phyloP scores from a whole-genome alignment of 1,140 invertebrate species.

The Muscidifurax raptorellus region DNA sequence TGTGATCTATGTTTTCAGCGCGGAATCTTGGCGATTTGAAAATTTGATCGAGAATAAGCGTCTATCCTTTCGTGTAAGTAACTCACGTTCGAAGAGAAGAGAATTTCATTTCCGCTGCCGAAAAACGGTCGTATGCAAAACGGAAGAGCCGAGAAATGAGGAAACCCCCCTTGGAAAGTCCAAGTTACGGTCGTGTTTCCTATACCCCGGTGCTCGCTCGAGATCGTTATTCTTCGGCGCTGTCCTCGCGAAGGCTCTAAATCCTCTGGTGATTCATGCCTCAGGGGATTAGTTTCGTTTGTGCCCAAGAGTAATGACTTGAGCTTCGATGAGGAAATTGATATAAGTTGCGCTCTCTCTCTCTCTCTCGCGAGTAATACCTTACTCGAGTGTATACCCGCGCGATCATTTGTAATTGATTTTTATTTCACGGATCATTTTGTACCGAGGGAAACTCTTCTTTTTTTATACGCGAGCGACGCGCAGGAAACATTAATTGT shows the following conservation, averaged over 20 bases:
- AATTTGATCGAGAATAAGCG: not conserved
- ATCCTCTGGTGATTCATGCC: slow-evolving; percentile 25
- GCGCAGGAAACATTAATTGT: not conserved
- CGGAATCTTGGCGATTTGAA: not conserved
- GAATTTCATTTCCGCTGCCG: not conserved
- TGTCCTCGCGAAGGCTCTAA: slow-evolving; percentile 22
- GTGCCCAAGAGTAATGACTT: slow-evolving; percentile 39
- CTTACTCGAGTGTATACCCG: too few relatives aligned
- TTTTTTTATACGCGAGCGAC: not conserved
- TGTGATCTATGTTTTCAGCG: not conserved
- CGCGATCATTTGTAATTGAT: slow-evolving; percentile 19
- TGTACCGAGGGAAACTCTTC: not conserved
- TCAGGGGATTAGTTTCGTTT: slow-evolving; percentile 25
- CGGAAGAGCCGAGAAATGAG: not conserved
- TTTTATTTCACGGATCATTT: slow-evolving; percentile 13
- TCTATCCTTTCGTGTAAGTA: not conserved
- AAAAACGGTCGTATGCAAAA: not conserved
- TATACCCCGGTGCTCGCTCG: not conserved
- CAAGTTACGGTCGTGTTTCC: not conserved
- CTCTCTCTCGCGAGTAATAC: not conserved
- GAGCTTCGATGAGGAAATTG: slow-evolving; percentile 27
- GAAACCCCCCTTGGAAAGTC: not conserved
- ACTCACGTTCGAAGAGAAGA: not conserved
- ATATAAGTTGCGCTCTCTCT: slow-evolving; percentile 1
- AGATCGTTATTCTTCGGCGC: slow-evolving; percentile 31